Evolutionary conservation across 2,888 invertebrate genomes (phyloP).

Genomic region (Carterocephalus palaemon): DNA sequence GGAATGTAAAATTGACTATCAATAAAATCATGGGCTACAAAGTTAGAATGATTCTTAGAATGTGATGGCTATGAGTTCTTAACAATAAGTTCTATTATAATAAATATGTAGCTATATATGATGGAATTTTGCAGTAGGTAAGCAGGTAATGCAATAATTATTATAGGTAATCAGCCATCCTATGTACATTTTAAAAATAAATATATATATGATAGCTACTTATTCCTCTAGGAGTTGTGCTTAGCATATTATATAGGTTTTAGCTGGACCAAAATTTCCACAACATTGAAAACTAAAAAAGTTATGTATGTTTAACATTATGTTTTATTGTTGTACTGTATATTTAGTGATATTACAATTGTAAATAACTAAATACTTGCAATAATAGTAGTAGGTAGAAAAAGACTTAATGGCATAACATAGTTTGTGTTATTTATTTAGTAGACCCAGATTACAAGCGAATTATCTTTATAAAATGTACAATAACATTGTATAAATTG

Average conservation of each 20-base stretch:
- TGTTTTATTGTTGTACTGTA: constrained; percentile 58
- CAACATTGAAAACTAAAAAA: constrained; percentile 63
- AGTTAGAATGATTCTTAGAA: constrained; percentile 4
- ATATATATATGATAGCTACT: constrained; percentile 51
- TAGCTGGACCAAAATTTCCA: constrained; percentile 78
- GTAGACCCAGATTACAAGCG: constrained; percentile 44
- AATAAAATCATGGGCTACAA: not conserved
- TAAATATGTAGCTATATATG: constrained; percentile 2
- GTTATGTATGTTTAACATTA: constrained; percentile 52
- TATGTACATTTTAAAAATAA: constrained; percentile 51
- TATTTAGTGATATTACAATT: constrained; percentile 57
- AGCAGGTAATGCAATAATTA: constrained; percentile 19
- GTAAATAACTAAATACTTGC: constrained; percentile 68
- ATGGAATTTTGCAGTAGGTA: no score
- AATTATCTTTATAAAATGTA: constrained; percentile 31
- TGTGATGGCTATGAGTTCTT: constrained; percentile 20
- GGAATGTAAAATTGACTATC: constrained; percentile 4
- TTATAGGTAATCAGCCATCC: constrained; percentile 37
- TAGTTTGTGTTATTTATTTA: constrained; percentile 67
- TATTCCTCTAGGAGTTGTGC: constrained; percentile 65
- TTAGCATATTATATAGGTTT: constrained; percentile 68
- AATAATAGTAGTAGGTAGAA: constrained; percentile 67
- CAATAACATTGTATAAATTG: constrained; percentile 73
- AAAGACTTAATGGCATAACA: constrained; percentile 55
- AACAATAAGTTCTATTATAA: constrained; percentile 6